Evolutionary conservation across 30 jellyfish, hydroid and myxozoan species (phyloP).

Genomic region (Phacellophora camtschatica): DNA sequence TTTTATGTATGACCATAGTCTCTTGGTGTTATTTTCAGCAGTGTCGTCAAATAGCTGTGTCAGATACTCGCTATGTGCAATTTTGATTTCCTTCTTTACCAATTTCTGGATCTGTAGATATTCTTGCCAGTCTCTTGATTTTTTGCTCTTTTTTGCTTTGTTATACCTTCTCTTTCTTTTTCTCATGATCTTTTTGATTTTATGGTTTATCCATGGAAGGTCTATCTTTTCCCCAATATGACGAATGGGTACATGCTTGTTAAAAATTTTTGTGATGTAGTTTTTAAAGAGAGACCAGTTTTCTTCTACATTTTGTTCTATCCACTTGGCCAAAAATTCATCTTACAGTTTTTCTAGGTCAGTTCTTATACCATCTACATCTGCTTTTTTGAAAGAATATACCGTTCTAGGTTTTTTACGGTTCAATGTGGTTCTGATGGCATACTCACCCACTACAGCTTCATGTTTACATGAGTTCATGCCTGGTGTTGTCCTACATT

Average conservation of each 20-base stretch:
- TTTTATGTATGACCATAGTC: neutral
- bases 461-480: too few species aligned
- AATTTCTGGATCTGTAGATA: neutral
- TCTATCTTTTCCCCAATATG: neutral
- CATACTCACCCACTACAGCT: too few species aligned
- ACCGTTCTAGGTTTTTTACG: neutral
- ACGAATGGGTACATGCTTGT: neutral
- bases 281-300: neutral
- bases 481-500: too few species aligned
- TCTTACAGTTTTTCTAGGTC: neutral
- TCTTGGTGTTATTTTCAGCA: neutral
- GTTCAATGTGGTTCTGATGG: neutral
- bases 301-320: neutral
- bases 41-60: neutral
- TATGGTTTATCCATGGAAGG: neutral
- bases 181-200: neutral
- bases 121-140: neutral
- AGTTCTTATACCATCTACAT: neutral
- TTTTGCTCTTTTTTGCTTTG: neutral
- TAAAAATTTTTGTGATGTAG: neutral
- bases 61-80: neutral
- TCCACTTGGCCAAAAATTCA: neutral
- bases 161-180: neutral
- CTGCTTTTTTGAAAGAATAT: neutral
- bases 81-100: neutral